A percentile compares a stretch with the other conserved stretches of the same genome.
Evolutionary conservation across 2,797 vertebrate genomes (phyloP).

Genomic region (Garrulus glandarius): DNA sequence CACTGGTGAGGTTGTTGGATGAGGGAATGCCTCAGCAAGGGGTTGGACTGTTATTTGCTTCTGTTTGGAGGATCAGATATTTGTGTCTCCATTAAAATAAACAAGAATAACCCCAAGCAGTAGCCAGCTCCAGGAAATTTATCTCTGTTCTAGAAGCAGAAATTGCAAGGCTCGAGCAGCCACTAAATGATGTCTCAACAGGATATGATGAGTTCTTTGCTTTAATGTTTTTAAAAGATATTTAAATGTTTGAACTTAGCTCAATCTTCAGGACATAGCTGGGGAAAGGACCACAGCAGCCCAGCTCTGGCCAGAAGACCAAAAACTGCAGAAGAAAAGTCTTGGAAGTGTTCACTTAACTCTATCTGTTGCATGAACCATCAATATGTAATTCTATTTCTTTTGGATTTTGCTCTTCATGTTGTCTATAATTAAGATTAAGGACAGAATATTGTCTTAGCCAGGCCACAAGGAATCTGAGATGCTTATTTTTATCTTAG

Average conservation of each 20-base stretch:
- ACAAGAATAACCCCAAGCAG: neutral
- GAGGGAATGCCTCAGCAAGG: neutral
- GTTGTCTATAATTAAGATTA: neutral
- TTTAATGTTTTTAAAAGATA: neutral
- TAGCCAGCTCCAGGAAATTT: neutral
- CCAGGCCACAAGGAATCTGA: neutral
- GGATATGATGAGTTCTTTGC: neutral
- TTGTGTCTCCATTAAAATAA: neutral
- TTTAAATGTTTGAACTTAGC: neutral
- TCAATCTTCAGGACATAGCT: neutral
- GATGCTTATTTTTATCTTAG: conserved; percentile 25
- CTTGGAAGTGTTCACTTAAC: neutral
- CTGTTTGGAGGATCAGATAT: neutral
- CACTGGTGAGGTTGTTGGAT: neutral
- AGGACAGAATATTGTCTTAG: conserved; percentile 12
- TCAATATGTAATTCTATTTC: neutral
- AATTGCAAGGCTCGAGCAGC: neutral
- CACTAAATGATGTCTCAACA: neutral
- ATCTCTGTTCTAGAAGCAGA: neutral
- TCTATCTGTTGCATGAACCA: neutral
- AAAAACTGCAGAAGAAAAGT: neutral
- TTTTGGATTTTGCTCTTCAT: neutral
- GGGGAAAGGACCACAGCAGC: neutral
- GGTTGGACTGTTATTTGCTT: neutral
- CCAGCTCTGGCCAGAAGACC: neutral